A percentile compares a stretch with the other conserved stretches of the same genome.
phyloP scores from a whole-genome alignment of 2,888 invertebrate species.

The Sesamia inferens region DNA sequence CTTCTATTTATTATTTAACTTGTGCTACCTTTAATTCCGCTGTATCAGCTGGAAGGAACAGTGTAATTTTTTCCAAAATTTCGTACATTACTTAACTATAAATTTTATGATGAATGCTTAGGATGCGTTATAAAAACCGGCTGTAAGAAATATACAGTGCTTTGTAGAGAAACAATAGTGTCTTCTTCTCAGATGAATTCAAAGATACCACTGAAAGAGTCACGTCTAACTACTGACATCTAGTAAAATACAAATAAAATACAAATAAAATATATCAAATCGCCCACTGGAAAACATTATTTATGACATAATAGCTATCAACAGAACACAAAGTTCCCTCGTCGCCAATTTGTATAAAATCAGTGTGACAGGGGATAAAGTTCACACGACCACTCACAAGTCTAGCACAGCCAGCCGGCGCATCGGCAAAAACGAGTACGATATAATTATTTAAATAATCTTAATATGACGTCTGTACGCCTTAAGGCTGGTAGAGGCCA shows the following conservation, averaged over 20 bases:
- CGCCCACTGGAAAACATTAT: neutral
- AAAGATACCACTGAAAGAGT: neutral
- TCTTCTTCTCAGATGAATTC: neutral
- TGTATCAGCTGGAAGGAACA: slow-evolving; percentile 7
- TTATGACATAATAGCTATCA: neutral
- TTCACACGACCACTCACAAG: slow-evolving; percentile 22
- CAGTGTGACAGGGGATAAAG: slow-evolving; percentile 29
- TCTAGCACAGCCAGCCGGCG: neutral
- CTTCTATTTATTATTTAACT: slow-evolving; percentile 9
- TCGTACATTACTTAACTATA: neutral
- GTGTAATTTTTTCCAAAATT: neutral
- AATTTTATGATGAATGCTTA: neutral
- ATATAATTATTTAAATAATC: neutral
- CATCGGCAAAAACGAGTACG: neutral
- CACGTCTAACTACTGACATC: neutral
- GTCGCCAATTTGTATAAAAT: slow-evolving; percentile 41
- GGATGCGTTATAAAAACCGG: neutral
- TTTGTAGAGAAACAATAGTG: neutral
- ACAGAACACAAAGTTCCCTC: slow-evolving; percentile 17
- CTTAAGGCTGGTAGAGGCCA: neutral
- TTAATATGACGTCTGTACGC: neutral
- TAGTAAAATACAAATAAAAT: neutral
- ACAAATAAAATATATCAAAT: neutral
- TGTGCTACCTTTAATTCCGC: slow-evolving; percentile 4
- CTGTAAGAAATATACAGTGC: neutral